Conservation (phyloP, 2,113 vertebrate genomes). For the Peromyscus californicus region DNA sequence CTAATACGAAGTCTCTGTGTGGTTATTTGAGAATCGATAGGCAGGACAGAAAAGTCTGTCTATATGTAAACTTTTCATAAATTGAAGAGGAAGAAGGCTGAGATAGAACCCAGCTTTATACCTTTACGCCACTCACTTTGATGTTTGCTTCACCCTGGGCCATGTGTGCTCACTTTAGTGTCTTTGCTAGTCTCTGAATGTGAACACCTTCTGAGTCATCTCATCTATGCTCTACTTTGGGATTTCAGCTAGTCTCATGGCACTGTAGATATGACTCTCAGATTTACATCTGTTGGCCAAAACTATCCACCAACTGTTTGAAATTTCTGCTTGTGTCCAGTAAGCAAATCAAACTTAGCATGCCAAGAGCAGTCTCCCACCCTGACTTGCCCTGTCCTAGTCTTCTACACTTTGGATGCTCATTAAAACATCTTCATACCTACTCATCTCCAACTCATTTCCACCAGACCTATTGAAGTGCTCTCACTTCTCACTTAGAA, state of each 20-base stretch:
- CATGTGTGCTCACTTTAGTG: slow-evolving; percentile 11
- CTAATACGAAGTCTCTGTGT: no score
- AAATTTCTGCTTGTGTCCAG: neutral
- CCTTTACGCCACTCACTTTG: neutral
- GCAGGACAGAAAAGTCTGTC: no score
- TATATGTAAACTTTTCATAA: no score
- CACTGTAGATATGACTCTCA: neutral
- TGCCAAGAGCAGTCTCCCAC: neutral
- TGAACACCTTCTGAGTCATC: neutral
- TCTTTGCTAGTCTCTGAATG: neutral
- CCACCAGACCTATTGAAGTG: neutral
- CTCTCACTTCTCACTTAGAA: neutral
- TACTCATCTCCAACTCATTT: neutral
- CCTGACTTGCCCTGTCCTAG: neutral
- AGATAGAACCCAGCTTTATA: neutral
- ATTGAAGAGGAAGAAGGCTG: no score
- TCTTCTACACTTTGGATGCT: neutral
- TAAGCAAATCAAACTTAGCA: neutral
- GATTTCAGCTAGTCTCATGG: neutral
- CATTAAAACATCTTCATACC: neutral
- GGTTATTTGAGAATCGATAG: no score
- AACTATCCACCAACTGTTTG: neutral
- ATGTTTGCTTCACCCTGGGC: neutral
- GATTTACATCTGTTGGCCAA: neutral
- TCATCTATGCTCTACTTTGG: neutral